Evolutionary conservation across 37 sponge, comb jelly and placozoan genomes (phyloP).

Genomic region (Theonella swinhoei): DNA sequence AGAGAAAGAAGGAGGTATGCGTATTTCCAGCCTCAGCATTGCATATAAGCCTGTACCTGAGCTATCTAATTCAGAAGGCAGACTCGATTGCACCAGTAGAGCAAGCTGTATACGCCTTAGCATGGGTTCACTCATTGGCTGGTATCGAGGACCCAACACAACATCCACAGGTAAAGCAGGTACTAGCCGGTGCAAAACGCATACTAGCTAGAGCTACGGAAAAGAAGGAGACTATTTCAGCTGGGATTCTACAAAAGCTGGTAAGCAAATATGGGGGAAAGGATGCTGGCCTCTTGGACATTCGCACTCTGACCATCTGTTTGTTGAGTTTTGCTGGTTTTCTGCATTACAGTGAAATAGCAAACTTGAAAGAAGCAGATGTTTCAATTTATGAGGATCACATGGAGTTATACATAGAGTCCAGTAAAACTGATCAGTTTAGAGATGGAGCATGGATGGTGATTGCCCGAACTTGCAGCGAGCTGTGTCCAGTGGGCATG

Average conservation of each 20-base stretch:
- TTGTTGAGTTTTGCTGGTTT: constrained; percentile 1
- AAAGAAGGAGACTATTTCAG: constrained; percentile 9
- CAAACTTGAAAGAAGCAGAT: background rate
- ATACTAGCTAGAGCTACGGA: background rate
- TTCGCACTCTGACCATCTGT: background rate
- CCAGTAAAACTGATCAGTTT: no score
- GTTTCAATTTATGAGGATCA: background rate
- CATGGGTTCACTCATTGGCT: no score
- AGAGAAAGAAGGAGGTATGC: no score
- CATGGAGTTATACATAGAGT: no score
- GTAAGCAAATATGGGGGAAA: background rate
- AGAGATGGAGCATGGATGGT: no score
- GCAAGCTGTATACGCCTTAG: no score
- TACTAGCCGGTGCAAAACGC: constrained; percentile 9
- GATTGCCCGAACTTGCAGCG: no score
- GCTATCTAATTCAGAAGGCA: constrained; percentile 8
- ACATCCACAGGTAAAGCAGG: background rate
- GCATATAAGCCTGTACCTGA: constrained; percentile 31
- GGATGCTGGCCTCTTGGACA: background rate
- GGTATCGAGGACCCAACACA: constrained; percentile 5
- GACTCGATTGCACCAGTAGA: no score
- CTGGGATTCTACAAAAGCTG: no score
- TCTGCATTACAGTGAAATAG: constrained; percentile 16
- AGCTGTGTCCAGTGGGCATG: no score
- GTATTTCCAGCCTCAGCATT: constrained; percentile 12